These are phyloP conservation scores for Spilosoma lubricipeda DNA, from an alignment of 2,888 invertebrate species.

Conservation along the genomic window DNA sequence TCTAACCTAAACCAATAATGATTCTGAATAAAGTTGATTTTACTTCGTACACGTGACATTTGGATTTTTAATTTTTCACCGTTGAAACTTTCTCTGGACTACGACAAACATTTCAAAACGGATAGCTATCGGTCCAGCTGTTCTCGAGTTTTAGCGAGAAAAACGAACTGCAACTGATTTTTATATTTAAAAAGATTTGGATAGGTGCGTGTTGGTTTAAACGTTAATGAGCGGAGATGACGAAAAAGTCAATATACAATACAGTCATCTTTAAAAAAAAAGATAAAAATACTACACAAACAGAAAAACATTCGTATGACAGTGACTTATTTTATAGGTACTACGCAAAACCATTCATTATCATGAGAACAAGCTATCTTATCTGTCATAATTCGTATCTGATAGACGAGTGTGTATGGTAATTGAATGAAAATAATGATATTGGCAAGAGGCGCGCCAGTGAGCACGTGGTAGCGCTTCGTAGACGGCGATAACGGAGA, in stretches of 20 bases:
- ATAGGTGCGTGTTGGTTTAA: neutral
- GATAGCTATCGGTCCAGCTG: too few species aligned
- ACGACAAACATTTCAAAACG: too few species aligned
- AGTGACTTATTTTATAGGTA: conserved; percentile 13
- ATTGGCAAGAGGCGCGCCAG: conserved; percentile 44
- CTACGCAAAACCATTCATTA: conserved; percentile 43
- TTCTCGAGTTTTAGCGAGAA: too few species aligned
- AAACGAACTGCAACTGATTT: too few species aligned
- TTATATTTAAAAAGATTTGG: neutral
- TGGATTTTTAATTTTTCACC: too few species aligned
- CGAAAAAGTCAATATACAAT: neutral
- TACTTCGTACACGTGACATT: too few species aligned
- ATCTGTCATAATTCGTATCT: conserved; percentile 52
- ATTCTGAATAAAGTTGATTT: too few species aligned
- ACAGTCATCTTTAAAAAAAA: neutral
- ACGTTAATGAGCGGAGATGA: neutral
- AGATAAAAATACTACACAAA: conserved; percentile 6
- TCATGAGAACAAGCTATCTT: conserved; percentile 47
- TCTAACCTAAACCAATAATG: too few species aligned
- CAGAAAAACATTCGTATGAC: conserved; percentile 11
- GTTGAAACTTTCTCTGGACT: too few species aligned
- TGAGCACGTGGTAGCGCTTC: conserved; percentile 65
- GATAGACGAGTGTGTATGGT: conserved; percentile 48
- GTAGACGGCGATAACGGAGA: conserved; percentile 69
- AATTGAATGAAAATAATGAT: conserved; percentile 73